phyloP scores from a whole-genome alignment of 64 coral and sea anemone genomes.

The Hydrozoanthus tunicans region DNA sequence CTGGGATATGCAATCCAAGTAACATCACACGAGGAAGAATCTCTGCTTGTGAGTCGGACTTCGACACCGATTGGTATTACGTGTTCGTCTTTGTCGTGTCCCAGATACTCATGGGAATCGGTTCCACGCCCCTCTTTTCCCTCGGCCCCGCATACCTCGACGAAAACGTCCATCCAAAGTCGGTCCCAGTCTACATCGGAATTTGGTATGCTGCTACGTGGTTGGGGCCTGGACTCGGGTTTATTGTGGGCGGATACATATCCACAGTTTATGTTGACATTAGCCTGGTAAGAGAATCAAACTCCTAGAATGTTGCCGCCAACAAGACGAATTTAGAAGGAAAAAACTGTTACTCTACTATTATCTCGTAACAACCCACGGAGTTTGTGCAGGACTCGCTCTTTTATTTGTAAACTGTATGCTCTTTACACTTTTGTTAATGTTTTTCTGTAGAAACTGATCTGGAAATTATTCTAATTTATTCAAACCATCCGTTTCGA shows the following conservation, averaged over 20 bases:
- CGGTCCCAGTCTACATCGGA: slow-evolving; percentile 13
- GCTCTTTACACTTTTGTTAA: too few species aligned
- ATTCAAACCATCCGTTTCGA: too few species aligned
- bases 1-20: slow-evolving; percentile 14
- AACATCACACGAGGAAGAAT: neutral
- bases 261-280: slow-evolving; percentile 54
- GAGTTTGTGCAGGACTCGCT: too few species aligned
- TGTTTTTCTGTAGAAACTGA: too few species aligned
- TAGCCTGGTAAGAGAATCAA: slow-evolving; percentile 20
- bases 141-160: slow-evolving; percentile 87
- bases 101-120: slow-evolving; percentile 83
- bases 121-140: slow-evolving; percentile 72
- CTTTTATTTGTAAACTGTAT: too few species aligned
- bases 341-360: neutral
- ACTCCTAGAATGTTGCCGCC: too few species aligned
- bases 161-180: slow-evolving; percentile 81
- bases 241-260: slow-evolving; percentile 57
- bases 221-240: slow-evolving; percentile 74
- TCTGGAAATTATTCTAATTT: too few species aligned
- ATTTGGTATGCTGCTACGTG: slow-evolving; percentile 58
- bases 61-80: slow-evolving; percentile 55
- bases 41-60: neutral
- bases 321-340: neutral
- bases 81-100: slow-evolving; percentile 64
- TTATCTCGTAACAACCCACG: neutral